Base-by-base conservation (phyloP, 1,140 invertebrate genomes). In the Pentalonia nigronervosa region DNA sequence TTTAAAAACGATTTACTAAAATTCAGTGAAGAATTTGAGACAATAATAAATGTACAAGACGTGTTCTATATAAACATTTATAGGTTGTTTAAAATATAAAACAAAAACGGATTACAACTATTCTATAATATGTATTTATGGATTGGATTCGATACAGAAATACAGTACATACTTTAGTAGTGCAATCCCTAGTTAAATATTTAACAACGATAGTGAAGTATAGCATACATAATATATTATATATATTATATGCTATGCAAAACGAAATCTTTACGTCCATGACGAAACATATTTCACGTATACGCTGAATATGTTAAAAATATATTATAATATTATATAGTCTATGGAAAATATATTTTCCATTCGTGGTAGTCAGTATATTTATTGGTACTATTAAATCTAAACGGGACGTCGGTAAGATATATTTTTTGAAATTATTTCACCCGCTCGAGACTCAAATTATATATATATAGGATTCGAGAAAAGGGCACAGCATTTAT, bases 361-460 rank as follows among this genome's bases (percentile, higher is more conserved):
- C 25, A 11, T 47, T 86, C 25, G 23, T 86, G 45, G 23, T 41
- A 86, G 84, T 41, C 25, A 30, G 41, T 47, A 47, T 45, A 86
- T 86, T 86, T 86, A 86, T 86, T 86, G 41, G 23, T 47, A 47
- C 84, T 41, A 86, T 86, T 86, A 86, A 86, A 86, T 86, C 36
- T 86, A 47, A 86, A 86, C 45, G 25, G 84, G 41, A 47, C 30
- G 84, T 86, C 45, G 23, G 41, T 47, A 47, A 86, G 25, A 86
- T 86, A 86, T 86, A 86, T 47, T 30, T 76, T 86, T 47, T 30
- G 6, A 86, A 86, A 86, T 45, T n/a, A 86, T 86, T 86, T 30
- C 84, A n/a, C 11, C 2, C 83, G 9, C 41, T 45, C 36, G 36
- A 8, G 23, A 45, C 45, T 41, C 45, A 47, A 86, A 86, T 47